These are phyloP conservation scores for Tipula unca DNA, from an alignment of 2,888 invertebrate species.

Conservation along the genomic window DNA sequence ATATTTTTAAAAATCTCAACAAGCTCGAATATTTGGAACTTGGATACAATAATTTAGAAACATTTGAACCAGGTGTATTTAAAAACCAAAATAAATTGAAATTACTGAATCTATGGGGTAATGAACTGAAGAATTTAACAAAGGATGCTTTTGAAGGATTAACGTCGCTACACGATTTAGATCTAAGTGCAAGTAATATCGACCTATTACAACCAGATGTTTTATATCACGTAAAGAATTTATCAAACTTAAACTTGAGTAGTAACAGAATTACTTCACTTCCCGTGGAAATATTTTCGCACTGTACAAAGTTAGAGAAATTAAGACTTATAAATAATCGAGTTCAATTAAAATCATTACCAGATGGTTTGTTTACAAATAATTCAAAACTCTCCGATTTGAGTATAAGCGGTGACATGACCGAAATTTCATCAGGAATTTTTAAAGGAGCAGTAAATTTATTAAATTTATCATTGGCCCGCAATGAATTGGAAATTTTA, in stretches of 20 bases:
- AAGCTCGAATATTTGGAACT: slow-evolving; percentile 55
- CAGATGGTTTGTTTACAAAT: slow-evolving; percentile 51
- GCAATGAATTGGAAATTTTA: slow-evolving; percentile 49
- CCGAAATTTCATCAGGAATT: slow-evolving; percentile 50
- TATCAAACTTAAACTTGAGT: slow-evolving; percentile 56
- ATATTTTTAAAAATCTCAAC: slow-evolving; percentile 48
- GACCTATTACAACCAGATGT: slow-evolving; percentile 51
- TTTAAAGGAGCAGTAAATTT: slow-evolving; percentile 53
- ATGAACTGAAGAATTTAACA: slow-evolving; percentile 54
- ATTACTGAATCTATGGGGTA: slow-evolving; percentile 60
- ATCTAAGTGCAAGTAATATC: slow-evolving; percentile 59
- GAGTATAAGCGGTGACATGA: slow-evolving; percentile 49
- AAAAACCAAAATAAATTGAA: slow-evolving; percentile 50
- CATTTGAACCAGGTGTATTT: slow-evolving; percentile 54
- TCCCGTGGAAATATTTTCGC: slow-evolving; percentile 50
- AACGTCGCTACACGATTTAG: slow-evolving; percentile 53
- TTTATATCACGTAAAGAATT: slow-evolving; percentile 52
- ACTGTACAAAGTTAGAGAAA: slow-evolving; percentile 46
- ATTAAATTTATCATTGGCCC: slow-evolving; percentile 51
- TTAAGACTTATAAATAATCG: slow-evolving; percentile 52
- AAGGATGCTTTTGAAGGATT: slow-evolving; percentile 55
- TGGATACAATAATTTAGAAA: slow-evolving; percentile 55
- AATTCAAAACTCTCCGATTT: slow-evolving; percentile 50
- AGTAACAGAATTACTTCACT: slow-evolving; percentile 57
- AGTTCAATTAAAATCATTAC: slow-evolving; percentile 49